These are phyloP conservation scores for Xiphophorus maculatus DNA, from an alignment of 2,113 vertebrate genomes.

Conservation along the genomic window DNA sequence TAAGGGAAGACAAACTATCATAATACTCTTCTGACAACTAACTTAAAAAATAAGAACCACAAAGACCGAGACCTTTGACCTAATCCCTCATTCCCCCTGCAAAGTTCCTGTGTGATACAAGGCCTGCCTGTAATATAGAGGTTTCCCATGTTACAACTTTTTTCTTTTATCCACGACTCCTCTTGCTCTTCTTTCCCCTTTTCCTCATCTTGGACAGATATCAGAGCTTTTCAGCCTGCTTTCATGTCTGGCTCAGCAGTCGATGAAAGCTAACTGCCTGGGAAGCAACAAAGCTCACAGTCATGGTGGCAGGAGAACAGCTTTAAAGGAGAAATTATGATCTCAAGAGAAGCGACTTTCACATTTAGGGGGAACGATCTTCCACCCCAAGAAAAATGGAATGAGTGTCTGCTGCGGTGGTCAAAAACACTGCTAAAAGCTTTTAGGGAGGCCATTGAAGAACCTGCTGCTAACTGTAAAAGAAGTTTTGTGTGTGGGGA, in stretches of 20 bases:
- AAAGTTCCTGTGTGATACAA: constrained; percentile 29
- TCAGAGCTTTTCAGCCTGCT: constrained; percentile 66
- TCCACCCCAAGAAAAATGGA: constrained; percentile 50
- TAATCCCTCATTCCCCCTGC: too few species aligned
- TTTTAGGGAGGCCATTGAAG: constrained; percentile 36
- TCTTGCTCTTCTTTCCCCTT: constrained; percentile 16
- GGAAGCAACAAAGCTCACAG: constrained; percentile 62
- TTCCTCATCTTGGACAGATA: constrained; percentile 62
- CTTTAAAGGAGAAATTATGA: constrained; percentile 56
- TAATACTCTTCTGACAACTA: background rate
- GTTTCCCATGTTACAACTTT: constrained; percentile 18
- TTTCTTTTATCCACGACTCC: constrained; percentile 41
- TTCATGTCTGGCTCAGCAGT: constrained; percentile 56
- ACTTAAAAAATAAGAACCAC: background rate
- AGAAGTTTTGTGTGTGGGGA: background rate
- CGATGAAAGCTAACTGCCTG: constrained; percentile 56
- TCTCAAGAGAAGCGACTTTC: constrained; percentile 47
- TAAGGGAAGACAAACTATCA: background rate
- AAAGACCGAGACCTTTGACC: background rate
- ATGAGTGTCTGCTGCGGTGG: constrained; percentile 36
- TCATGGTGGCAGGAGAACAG: constrained; percentile 44
- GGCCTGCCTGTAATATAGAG: constrained; percentile 27
- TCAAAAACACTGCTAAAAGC: constrained; percentile 14
- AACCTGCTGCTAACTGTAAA: constrained; percentile 26
- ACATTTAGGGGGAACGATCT: constrained; percentile 42